These are phyloP conservation scores for Clostera curtula DNA, from an alignment of 2,888 invertebrate species.

Conservation along the genomic window DNA sequence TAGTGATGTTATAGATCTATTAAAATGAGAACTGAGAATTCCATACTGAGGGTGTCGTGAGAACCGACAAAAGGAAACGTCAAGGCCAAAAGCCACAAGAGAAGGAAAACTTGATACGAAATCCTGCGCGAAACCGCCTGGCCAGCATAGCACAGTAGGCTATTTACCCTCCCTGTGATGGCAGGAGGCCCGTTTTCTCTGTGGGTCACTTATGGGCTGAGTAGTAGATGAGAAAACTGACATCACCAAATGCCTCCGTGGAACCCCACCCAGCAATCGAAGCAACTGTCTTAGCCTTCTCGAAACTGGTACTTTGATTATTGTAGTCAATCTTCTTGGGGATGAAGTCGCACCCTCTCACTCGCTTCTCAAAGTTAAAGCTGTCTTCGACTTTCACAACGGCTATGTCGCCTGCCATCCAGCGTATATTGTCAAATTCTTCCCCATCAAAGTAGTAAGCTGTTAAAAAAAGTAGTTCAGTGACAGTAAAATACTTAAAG, in stretches of 20 bases:
- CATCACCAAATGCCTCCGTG: slow-evolving; percentile 32
- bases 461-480: slow-evolving; percentile 12
- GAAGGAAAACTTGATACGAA: no score
- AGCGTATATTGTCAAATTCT: slow-evolving; percentile 53
- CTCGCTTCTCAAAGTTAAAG: slow-evolving; percentile 47
- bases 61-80: no score
- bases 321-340: slow-evolving; percentile 46
- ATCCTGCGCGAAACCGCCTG: no score
- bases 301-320: slow-evolving; percentile 33
- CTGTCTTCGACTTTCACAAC: slow-evolving; percentile 54
- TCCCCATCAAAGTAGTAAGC: slow-evolving; percentile 51
- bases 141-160: no score
- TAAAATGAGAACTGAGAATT: no score
- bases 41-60: no score
- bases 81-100: no score
- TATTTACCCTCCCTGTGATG: no score
- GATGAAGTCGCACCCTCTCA: slow-evolving; percentile 53
- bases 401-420: slow-evolving; percentile 61
- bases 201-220: no score
- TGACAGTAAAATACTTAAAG: background rate
- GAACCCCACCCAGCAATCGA: slow-evolving; percentile 60
- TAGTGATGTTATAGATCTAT: no score
- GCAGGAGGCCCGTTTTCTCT: no score
- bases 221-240: no score
- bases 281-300: slow-evolving; percentile 30